These are phyloP conservation scores for Falco peregrinus DNA, from an alignment of 2,797 vertebrate species.

Conservation along the genomic window DNA sequence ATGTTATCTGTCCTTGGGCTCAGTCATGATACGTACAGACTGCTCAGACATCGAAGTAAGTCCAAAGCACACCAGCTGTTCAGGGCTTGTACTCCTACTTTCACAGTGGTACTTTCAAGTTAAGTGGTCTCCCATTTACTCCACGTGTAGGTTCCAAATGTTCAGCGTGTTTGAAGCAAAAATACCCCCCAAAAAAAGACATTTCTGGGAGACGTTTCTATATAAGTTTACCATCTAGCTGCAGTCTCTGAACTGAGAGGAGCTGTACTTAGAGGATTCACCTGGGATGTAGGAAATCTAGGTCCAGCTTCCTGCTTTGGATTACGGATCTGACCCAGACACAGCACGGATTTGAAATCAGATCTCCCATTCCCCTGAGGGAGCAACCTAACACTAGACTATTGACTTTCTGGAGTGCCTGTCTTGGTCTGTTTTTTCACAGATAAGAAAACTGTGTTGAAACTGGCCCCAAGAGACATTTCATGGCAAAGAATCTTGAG, in stretches of 20 bases:
- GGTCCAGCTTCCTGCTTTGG: background rate
- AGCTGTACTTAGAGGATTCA: background rate
- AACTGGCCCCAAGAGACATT: constrained; percentile 28
- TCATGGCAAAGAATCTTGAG: constrained; percentile 1
- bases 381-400: constrained; percentile 30
- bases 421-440: constrained; percentile 26
- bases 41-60: background rate
- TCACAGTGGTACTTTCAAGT: background rate
- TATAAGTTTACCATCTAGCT: background rate
- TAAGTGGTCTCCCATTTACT: background rate
- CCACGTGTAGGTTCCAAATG: background rate
- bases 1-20: background rate
- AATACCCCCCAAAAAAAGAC: background rate
- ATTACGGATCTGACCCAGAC: background rate
- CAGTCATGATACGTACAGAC: background rate
- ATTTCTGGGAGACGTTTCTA: background rate
- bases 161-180: background rate
- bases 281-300: background rate
- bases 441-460: constrained; percentile 32
- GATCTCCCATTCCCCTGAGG: constrained; percentile 14
- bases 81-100: background rate
- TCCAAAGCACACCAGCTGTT: background rate
- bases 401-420: constrained; percentile 30
- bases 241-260: background rate
- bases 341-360: constrained; percentile 54